Evolutionary conservation across 2,888 invertebrate species (phyloP), one percentile per base, ranked within the genome.

Genomic region (Hirtodrosophila confusa): DNA sequence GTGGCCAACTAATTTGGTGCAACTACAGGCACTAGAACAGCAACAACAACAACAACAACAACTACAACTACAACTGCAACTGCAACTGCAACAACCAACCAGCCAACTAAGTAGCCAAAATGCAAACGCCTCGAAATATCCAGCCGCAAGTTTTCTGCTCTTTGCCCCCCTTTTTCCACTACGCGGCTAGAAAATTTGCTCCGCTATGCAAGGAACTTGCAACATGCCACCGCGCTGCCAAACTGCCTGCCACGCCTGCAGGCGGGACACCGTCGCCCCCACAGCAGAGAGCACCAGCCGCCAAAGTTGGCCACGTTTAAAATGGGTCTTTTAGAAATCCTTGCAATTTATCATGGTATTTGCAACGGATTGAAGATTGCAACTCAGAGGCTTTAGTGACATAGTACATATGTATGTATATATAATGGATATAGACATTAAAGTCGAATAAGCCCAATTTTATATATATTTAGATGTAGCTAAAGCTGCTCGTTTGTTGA

Each of bases 1-100:
- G 75, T 78, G 67, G 78, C 75, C 67, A 69, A 69, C 77, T 72
- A 77, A 75, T 78, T 76, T 75, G 64, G 49, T 33, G 57, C 55
- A 51, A 39, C 63, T 63, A 53, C 41, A 63, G 36, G 23, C 27
- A 49, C 57, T 12, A 49, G 11, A 47, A 44, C 43, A 49, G 37
- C 39, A 36, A 31, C 11, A 29, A 53, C 37, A 36, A 31, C 35
- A 48, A 9, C 11, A 27, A 10, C 29, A 44, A 33, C 33, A 45
- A 39, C 33, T 41, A 17, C 17, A 37, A 39, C 33, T 33, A 53
- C 37, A 36, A 31, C 35, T 43, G 7, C 11, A 27, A 10, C 29
- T 39, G 27, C 33, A 45, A 23, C 39, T 37, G 7, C 31, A 55
- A 31, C 45, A 33, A 51, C 40, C 27, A 24, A 55, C 29, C 24